Conservation (phyloP, 2,797 vertebrate genomes). For the Somateria mollissima region DNA sequence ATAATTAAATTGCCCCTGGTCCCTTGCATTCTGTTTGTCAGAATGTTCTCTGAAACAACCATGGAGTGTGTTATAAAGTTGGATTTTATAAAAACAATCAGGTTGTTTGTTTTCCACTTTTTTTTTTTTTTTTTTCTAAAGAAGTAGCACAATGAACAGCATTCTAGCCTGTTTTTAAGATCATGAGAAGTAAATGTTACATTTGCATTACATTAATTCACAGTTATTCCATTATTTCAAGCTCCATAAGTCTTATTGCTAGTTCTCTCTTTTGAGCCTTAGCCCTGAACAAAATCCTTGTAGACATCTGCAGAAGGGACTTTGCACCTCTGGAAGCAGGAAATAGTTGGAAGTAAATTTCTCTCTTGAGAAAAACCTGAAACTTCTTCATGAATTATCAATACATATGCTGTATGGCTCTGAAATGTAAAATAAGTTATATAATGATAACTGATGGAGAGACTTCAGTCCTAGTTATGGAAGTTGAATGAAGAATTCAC, state of each 20-base stretch:
- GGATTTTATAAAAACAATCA: slow-evolving; percentile 35
- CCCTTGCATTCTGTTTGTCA: slow-evolving; percentile 59
- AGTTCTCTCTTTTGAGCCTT: neutral
- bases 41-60: slow-evolving; percentile 39
- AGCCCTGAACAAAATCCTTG: neutral
- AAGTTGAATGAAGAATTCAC: neutral
- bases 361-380: neutral
- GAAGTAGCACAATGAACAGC: neutral
- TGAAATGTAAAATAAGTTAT: neutral
- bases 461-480: neutral
- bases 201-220: neutral
- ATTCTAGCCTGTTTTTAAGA: neutral
- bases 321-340: neutral
- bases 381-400: neutral
- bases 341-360: neutral
- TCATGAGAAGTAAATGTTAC: neutral
- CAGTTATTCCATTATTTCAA: neutral
- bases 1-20: slow-evolving; percentile 63
- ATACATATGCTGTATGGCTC: neutral
- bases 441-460: neutral
- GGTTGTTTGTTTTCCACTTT: neutral
- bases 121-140: neutral
- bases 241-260: neutral
- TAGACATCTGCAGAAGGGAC: neutral
- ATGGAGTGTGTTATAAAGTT: neutral